Conservation (phyloP, 2,113 vertebrate species). For the Strigops habroptila region DNA sequence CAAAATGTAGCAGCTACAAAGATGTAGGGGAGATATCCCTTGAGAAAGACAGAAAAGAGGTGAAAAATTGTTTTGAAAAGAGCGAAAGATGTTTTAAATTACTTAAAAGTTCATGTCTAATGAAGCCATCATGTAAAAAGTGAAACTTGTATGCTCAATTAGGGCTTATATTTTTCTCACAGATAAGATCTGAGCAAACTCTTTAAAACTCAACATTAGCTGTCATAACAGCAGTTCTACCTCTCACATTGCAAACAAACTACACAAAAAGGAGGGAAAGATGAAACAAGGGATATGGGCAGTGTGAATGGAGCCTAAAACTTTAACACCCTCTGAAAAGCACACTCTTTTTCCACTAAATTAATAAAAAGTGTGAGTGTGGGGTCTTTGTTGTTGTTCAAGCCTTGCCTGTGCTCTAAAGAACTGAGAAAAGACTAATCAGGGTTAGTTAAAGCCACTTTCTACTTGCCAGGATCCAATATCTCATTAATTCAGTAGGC, state of each 20-base stretch:
- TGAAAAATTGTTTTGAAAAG: neutral
- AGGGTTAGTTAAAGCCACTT: constrained; percentile 85
- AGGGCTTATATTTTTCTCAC: constrained; percentile 73
- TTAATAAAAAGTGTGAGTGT: constrained; percentile 87
- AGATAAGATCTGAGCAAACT: constrained; percentile 45
- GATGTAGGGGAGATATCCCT: neutral
- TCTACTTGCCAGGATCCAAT: constrained; percentile 74
- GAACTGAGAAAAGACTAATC: constrained; percentile 80
- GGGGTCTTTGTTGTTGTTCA: constrained; percentile 80
- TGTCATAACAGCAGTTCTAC: constrained; percentile 78
- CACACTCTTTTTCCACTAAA: constrained; percentile 85
- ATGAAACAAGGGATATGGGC: constrained; percentile 72
- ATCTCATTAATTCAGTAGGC: constrained; percentile 89
- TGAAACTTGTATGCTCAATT: constrained; percentile 84
- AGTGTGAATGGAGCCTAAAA: constrained; percentile 84
- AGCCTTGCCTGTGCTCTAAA: constrained; percentile 60
- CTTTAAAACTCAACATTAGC: constrained; percentile 83
- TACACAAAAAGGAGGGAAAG: constrained; percentile 60
- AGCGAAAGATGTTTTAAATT: neutral
- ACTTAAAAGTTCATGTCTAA: constrained; percentile 28
- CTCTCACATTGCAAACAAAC: constrained; percentile 70
- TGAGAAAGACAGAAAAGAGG: neutral
- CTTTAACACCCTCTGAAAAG: constrained; percentile 91
- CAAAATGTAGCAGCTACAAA: neutral
- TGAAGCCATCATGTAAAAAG: constrained; percentile 34